A percentile compares a stretch with the other conserved stretches of the same genome.
Conservation (phyloP, 92 coral and sea anemone species). For the Isaurus tuberculatus region DNA sequence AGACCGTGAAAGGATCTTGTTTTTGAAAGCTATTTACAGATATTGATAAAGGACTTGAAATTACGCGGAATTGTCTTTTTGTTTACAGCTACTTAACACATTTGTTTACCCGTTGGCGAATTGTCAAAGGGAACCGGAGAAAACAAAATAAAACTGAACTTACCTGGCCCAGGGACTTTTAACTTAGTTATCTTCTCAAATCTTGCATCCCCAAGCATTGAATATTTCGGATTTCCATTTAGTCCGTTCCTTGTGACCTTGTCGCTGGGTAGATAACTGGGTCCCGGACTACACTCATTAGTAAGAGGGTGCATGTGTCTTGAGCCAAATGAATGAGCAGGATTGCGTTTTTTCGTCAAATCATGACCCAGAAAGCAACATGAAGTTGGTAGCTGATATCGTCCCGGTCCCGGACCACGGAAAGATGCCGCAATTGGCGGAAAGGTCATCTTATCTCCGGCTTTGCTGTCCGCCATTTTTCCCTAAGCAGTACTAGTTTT, state of each 20-base stretch:
- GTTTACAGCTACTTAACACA: slow-evolving; percentile 28
- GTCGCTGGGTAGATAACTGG: slow-evolving; percentile 45
- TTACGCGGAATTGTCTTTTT: slow-evolving; percentile 18
- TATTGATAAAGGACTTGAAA: background rate
- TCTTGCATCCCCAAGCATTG: slow-evolving; percentile 65
- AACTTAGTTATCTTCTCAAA: slow-evolving; percentile 54
- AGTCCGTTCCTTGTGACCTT: slow-evolving; percentile 58
- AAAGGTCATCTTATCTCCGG: slow-evolving; percentile 53
- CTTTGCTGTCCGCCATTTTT: slow-evolving; percentile 74
- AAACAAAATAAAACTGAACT: background rate
- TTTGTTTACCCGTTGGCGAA: background rate
- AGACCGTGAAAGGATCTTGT: background rate
- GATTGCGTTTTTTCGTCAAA: slow-evolving; percentile 57
- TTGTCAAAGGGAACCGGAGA: background rate
- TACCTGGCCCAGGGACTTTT: slow-evolving; percentile 74
- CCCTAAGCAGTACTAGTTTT: background rate
- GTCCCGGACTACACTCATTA: slow-evolving; percentile 76
- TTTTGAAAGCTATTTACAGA: background rate
- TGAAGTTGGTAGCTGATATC: slow-evolving; percentile 65
- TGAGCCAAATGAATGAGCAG: slow-evolving; percentile 66
- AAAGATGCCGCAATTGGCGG: slow-evolving; percentile 73
- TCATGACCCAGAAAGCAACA: slow-evolving; percentile 53
- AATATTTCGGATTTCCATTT: slow-evolving; percentile 71
- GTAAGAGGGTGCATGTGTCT: slow-evolving; percentile 61
- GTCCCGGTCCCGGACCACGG: slow-evolving; percentile 80